Percentiles rank a stretch among this genome's conserved stretches.
Conservation (phyloP, 2,113 vertebrate species). For the Morone chrysops region DNA sequence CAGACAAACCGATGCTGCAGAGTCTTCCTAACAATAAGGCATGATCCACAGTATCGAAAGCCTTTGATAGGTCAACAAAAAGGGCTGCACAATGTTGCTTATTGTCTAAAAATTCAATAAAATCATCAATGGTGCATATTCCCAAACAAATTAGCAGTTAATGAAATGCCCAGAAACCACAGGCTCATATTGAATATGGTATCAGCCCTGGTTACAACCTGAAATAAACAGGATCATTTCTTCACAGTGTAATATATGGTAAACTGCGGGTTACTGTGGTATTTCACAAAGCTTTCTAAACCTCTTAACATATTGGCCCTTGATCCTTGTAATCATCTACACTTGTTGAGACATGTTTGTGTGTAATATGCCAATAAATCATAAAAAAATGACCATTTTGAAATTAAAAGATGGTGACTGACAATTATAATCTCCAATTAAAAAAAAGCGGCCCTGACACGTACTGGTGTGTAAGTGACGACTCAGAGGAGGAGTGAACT, state of each 20-base stretch:
- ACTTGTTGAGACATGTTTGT: not conserved
- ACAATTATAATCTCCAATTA: not conserved
- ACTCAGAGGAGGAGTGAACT: slow-evolving; percentile 54
- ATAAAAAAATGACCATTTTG: not conserved
- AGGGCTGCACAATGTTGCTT: too few relatives aligned
- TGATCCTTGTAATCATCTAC: not conserved
- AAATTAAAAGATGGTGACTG: too few relatives aligned
- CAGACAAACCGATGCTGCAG: too few relatives aligned
- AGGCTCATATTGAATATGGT: not conserved
- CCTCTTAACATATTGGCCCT: not conserved
- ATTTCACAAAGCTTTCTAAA: not conserved
- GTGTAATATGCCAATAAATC: not conserved
- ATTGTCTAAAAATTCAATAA: too few relatives aligned
- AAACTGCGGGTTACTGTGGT: not conserved
- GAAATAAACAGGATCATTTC: not conserved
- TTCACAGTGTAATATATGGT: not conserved
- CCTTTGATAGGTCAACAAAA: too few relatives aligned
- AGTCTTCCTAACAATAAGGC: too few relatives aligned
- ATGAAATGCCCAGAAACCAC: not conserved
- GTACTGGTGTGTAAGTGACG: slow-evolving; percentile 14
- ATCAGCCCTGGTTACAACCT: not conserved
- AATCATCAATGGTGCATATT: not conserved
- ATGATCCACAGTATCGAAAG: too few relatives aligned
- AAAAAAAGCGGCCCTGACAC: too few relatives aligned
- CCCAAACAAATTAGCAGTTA: not conserved